Evolutionary conservation across 92 coral and sea anemone species (phyloP).

Genomic region (Parazoanthus atlanticus): DNA sequence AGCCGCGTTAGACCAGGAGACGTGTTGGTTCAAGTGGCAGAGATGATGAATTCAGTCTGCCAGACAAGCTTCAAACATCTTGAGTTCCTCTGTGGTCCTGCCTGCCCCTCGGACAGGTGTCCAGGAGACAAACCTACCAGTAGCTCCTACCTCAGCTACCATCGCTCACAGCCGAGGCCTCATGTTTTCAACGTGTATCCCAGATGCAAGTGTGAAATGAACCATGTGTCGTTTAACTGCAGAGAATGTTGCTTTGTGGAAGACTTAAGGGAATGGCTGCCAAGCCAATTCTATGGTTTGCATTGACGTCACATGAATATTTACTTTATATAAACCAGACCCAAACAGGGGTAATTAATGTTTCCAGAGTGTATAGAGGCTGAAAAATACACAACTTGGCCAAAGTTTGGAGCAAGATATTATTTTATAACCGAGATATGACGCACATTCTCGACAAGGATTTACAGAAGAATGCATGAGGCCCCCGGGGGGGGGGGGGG

Average conservation of each 20-base stretch:
- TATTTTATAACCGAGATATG: too few species aligned
- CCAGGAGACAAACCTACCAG: background rate
- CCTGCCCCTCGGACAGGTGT: background rate
- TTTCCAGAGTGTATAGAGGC: too few species aligned
- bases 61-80: background rate
- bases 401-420: too few species aligned
- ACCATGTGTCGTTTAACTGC: background rate
- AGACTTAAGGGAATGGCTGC: background rate
- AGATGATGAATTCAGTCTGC: constrained; percentile 18
- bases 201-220: constrained; percentile 8
- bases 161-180: background rate
- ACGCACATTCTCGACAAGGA: too few species aligned
- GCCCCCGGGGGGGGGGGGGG: too few species aligned
- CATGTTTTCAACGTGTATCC: background rate
- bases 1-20: background rate
- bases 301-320: too few species aligned
- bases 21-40: constrained; percentile 2
- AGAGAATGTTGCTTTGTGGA: background rate
- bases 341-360: too few species aligned
- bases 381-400: too few species aligned
- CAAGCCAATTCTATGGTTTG: background rate
- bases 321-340: too few species aligned
- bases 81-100: background rate
- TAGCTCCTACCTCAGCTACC: background rate
- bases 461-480: too few species aligned